These are phyloP conservation scores for Cuniculus paca DNA, from an alignment of 2,797 vertebrate genomes.

Conservation along the genomic window DNA sequence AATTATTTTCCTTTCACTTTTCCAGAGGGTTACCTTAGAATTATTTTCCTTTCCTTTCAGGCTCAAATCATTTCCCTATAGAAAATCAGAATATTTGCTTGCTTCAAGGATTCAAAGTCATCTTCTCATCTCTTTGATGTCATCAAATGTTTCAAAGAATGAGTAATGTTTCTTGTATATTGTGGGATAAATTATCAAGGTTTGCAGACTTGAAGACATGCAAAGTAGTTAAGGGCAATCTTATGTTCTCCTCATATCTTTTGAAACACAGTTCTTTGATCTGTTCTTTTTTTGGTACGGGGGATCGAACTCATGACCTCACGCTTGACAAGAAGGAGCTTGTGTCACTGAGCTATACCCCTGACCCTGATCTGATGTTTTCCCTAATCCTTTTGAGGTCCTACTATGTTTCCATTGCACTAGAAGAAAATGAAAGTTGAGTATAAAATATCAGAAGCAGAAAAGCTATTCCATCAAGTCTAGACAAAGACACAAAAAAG, in stretches of 20 bases:
- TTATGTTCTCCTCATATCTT: not conserved
- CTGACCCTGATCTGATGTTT: not conserved
- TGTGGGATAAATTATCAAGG: not conserved
- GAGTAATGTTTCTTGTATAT: not conserved
- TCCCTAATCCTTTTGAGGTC: conserved; percentile 40
- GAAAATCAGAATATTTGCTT: not conserved
- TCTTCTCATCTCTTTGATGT: conserved; percentile 22
- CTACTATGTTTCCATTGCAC: conserved; percentile 33
- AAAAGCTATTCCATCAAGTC: conserved; percentile 61
- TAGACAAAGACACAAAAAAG: conserved; percentile 54
- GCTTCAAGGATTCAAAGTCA: conserved; percentile 26
- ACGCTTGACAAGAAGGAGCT: too few species aligned
- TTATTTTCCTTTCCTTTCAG: conserved; percentile 21
- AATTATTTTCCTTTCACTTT: not conserved
- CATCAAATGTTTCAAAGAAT: conserved; percentile 4
- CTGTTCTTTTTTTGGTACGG: too few species aligned
- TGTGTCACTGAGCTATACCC: too few species aligned
- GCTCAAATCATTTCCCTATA: not conserved
- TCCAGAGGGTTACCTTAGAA: not conserved
- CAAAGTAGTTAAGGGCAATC: not conserved
- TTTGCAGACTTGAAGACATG: conserved; percentile 15
- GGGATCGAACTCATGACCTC: too few species aligned
- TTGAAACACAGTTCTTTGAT: conserved; percentile 1
- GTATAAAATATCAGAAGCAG: conserved; percentile 65
- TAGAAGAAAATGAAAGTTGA: conserved; percentile 59